Conservation (phyloP, 2,797 vertebrate genomes). For the Eulemur albifrons region DNA sequence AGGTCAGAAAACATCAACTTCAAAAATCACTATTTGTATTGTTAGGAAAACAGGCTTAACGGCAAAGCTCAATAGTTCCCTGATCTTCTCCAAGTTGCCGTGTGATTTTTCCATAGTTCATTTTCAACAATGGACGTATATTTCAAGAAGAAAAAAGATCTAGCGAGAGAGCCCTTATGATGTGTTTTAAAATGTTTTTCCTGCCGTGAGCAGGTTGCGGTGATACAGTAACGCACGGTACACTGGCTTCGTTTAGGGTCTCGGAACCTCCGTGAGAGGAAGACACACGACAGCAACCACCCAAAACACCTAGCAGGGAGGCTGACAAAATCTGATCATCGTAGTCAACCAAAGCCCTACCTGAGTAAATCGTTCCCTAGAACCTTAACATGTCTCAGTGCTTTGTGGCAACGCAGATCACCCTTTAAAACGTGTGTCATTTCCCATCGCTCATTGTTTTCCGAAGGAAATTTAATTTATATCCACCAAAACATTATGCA, state of each 20-base stretch:
- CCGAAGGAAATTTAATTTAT: neutral
- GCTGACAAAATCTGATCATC: neutral
- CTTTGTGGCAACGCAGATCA: neutral
- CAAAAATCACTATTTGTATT: conserved; percentile 24
- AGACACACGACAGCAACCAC: neutral
- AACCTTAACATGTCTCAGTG: neutral
- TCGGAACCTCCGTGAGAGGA: neutral
- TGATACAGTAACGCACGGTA: neutral
- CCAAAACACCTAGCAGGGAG: neutral
- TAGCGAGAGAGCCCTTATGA: neutral
- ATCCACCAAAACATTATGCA: neutral
- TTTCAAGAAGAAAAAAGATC: neutral
- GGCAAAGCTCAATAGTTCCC: conserved; percentile 48
- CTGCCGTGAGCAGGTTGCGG: neutral
- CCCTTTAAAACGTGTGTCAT: neutral
- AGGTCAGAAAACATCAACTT: conserved; percentile 23
- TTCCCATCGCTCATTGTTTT: neutral
- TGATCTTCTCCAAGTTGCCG: neutral
- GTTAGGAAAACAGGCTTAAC: conserved; percentile 24
- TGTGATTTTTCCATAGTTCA: conserved; percentile 17
- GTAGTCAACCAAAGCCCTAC: neutral
- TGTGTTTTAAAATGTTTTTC: neutral
- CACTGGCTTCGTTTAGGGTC: neutral
- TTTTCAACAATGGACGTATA: neutral
- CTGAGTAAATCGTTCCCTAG: neutral